Base-by-base conservation (phyloP, 1,140 invertebrate species). In the Drosophila rhopaloa region DNA sequence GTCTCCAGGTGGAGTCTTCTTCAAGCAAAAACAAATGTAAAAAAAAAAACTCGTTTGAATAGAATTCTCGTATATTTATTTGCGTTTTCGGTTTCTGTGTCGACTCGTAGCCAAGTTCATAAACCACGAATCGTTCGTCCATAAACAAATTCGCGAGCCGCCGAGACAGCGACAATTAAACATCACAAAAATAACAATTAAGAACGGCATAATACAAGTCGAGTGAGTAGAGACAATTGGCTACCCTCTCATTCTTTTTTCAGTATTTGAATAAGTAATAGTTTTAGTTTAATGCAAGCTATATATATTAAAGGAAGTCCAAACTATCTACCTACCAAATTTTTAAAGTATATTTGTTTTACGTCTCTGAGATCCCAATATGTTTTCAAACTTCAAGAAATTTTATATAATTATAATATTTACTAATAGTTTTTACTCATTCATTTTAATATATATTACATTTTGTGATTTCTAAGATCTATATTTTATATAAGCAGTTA, bases 91-190 rank as follows among this genome's bases (percentile, higher is more conserved):
- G 44, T 56, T 73, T 55, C 60, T 48, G 35, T 56, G 58, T 47
- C 60, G 55, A 55, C 35, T 54, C 62, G 57, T 27, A 75, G 66
- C 47, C 70, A 73, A 77, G 80, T 76, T 88, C 56, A 88, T 88
- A 88, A 85, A 79, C 84, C 60, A 76, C 63, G 63, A 79, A 84
- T 83, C 80, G 80, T 55, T 82, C 75, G 74, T 67, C 79, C 79
- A 84, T 84, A 77, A 80, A 80, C 63, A 81, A 78, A 50, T 51
- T 70, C 50, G 43, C 59, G 35, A 50, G 37, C 46, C 14, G 67
- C 47, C 54, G 60, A 53, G 61, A 71, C 59, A 66, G 58, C 59
- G 11, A 76, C 59, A 74, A 74, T 74, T 74, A 76, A 40, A 76
- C 44, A 60, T 71, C 19, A 37, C 74, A 71, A 72, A 51, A 76